Evolutionary conservation across 2,888 invertebrate species (phyloP).

Genomic region (Chrysodeixis includens): DNA sequence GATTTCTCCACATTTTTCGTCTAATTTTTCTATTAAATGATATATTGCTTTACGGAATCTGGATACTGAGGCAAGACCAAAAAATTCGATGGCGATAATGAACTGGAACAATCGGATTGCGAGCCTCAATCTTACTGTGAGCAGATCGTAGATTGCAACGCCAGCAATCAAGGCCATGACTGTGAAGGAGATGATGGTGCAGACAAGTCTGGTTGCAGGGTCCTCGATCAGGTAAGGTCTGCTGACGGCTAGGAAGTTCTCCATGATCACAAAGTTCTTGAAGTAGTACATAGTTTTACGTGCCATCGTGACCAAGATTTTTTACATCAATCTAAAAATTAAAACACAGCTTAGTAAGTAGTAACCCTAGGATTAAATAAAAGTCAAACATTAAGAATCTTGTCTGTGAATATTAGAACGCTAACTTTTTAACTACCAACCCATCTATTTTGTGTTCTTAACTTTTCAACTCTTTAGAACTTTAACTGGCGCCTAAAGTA

Average conservation of each 20-base stretch:
- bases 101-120: slow-evolving; percentile 49
- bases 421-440: slow-evolving; percentile 40
- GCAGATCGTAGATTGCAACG: slow-evolving; percentile 54
- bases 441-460: slow-evolving; percentile 37
- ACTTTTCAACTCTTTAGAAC: slow-evolving; percentile 43
- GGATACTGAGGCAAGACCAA: slow-evolving; percentile 54
- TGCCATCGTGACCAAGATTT: slow-evolving; percentile 11
- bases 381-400: slow-evolving; percentile 23
- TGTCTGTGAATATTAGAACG: slow-evolving; percentile 20
- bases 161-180: slow-evolving; percentile 34
- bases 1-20: slow-evolving; percentile 66
- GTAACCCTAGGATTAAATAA: slow-evolving; percentile 19
- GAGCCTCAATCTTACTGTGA: slow-evolving; percentile 33
- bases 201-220: slow-evolving; percentile 50
- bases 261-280: slow-evolving; percentile 63
- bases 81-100: slow-evolving; percentile 55
- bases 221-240: slow-evolving; percentile 65
- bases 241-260: slow-evolving; percentile 72
- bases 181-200: slow-evolving; percentile 58
- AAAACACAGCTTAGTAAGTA: background rate
- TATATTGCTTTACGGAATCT: slow-evolving; percentile 56
- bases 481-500: slow-evolving; percentile 41
- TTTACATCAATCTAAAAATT: slow-evolving; percentile 2
- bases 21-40: slow-evolving; percentile 62
- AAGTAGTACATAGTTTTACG: slow-evolving; percentile 55